Percentiles rank a stretch among this genome's conserved stretches.
Evolutionary conservation across 2,888 invertebrate species (phyloP).

Genomic region (Nesidiocoris tenuis): DNA sequence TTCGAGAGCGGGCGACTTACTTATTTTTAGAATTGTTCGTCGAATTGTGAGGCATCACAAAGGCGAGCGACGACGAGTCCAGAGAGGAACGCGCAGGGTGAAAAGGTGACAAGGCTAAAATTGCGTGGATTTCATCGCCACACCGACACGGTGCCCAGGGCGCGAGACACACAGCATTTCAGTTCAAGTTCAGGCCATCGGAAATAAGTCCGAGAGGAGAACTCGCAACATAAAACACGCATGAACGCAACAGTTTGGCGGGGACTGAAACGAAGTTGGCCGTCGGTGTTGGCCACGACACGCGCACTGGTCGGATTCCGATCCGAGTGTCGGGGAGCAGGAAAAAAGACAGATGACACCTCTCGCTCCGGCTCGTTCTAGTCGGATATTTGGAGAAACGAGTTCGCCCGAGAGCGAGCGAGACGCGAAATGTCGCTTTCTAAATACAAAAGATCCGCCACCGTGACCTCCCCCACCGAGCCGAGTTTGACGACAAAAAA

Average conservation of each 20-base stretch:
- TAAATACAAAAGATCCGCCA: no score
- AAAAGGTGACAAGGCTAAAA: not conserved
- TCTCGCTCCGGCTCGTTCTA: not conserved
- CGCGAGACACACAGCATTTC: no score
- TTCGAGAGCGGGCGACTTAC: no score
- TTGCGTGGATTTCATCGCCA: not conserved
- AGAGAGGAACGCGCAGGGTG: not conserved
- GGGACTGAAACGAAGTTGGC: not conserved
- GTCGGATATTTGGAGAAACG: no score
- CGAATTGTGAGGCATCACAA: not conserved
- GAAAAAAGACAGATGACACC: not conserved
- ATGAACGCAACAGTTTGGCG: not conserved
- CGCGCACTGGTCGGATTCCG: no score
- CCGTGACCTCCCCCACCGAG: no score
- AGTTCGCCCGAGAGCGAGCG: not conserved
- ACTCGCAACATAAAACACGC: not conserved
- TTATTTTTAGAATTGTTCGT: not conserved
- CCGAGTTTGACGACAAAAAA: no score
- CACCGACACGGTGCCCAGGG: not conserved
- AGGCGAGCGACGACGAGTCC: no score
- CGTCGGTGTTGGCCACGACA: not conserved
- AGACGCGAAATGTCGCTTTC: no score
- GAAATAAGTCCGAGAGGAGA: not conserved
- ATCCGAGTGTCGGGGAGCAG: no score
- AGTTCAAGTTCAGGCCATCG: not conserved